phyloP scores from a whole-genome alignment of 1,140 invertebrate genomes.

The Phthorimaea operculella region DNA sequence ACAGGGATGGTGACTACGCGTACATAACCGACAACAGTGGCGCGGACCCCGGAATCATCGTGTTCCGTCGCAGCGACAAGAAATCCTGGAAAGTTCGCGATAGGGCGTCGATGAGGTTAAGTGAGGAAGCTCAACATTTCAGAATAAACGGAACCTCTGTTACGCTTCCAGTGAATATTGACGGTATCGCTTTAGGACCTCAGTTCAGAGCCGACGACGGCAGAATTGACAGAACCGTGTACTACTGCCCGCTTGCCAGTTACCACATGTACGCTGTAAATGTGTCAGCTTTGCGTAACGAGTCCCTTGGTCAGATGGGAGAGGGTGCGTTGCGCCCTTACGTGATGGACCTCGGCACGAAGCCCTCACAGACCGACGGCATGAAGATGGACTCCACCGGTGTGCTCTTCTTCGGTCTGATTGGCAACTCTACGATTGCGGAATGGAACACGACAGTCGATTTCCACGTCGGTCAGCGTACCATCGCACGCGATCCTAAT shows the following conservation, averaged over 20 bases:
- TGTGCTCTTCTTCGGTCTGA: conserved; percentile 73
- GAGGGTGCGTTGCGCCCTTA: conserved; percentile 39
- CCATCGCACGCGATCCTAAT: conserved; percentile 72
- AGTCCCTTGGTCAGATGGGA: conserved; percentile 40
- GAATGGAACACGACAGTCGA: conserved; percentile 70
- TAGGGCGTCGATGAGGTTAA: conserved; percentile 70
- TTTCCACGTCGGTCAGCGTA: conserved; percentile 67
- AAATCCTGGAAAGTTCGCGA: conserved; percentile 77
- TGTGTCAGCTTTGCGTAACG: conserved; percentile 68
- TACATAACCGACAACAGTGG: conserved; percentile 77
- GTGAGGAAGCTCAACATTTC: conserved; percentile 68
- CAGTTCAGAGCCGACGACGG: conserved; percentile 41
- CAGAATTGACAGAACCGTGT: conserved; percentile 67
- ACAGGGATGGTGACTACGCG: conserved; percentile 73
- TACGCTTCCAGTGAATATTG: conserved; percentile 67
- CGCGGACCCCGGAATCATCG: conserved; percentile 76
- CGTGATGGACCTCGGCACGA: conserved; percentile 70
- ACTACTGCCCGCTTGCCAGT: conserved; percentile 74
- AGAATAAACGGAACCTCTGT: conserved; percentile 69
- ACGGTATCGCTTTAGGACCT: conserved; percentile 77
- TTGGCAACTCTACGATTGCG: conserved; percentile 73
- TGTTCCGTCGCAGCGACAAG: conserved; percentile 71
- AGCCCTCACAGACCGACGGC: conserved; percentile 74
- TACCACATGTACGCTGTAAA: conserved; percentile 72
- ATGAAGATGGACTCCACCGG: conserved; percentile 77